A percentile compares a stretch with the other conserved stretches of the same genome.
These are phyloP conservation scores for Saccostrea cuccullata DNA, from an alignment of 1,140 invertebrate genomes.

Conservation along the genomic window DNA sequence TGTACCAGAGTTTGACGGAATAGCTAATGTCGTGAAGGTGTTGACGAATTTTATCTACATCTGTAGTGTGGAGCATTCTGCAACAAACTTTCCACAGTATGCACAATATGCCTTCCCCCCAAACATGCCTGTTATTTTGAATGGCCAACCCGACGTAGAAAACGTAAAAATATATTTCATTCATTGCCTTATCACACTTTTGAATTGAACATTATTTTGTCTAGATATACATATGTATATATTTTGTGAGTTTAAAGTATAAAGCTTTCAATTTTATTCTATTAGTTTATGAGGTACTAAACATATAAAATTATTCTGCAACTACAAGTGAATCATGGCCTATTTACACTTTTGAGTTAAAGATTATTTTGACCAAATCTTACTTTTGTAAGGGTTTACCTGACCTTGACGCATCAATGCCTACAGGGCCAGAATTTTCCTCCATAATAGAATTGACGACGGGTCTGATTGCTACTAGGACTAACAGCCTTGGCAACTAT, in stretches of 20 bases:
- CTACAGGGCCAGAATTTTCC: not conserved
- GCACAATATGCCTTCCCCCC: not conserved
- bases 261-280: no score
- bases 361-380: no score
- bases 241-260: no score
- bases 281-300: no score
- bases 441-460: not conserved
- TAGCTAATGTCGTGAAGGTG: not conserved
- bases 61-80: not conserved
- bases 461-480: not conserved
- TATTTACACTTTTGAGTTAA: no score
- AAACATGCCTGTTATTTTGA: not conserved
- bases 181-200: no score
- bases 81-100: slow-evolving; percentile 2
- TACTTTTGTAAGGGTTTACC: no score
- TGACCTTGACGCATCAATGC: not conserved
- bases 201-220: no score
- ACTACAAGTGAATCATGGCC: no score
- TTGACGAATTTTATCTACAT: slow-evolving; percentile 10
- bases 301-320: no score
- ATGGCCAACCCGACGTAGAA: not conserved
- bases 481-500: slow-evolving; percentile 7
- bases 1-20: not conserved
- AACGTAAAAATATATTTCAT: no score
- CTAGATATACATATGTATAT: no score